These are phyloP conservation scores for Corticium candelabrum DNA, from an alignment of 37 sponge, comb jelly and placozoan genomes.

Conservation along the genomic window DNA sequence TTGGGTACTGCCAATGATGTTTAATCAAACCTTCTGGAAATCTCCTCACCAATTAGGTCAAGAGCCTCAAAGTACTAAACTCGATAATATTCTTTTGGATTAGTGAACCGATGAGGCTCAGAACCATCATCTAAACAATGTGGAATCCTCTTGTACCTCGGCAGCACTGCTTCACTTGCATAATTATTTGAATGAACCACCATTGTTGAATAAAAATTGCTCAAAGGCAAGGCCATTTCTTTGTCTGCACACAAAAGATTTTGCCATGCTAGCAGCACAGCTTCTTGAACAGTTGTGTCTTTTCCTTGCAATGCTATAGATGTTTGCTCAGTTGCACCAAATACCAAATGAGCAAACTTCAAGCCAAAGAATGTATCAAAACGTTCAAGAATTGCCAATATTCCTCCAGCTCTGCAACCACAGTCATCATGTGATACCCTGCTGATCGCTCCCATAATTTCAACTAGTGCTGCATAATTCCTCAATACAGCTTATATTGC, in stretches of 20 bases:
- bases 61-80: constrained; percentile 42
- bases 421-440: constrained; percentile 39
- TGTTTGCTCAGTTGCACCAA: constrained; percentile 39
- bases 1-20: constrained; percentile 17
- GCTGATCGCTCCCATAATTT: constrained; percentile 32
- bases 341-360: constrained; percentile 40
- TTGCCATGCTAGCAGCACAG: too few relatives aligned
- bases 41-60: constrained; percentile 15
- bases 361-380: constrained; percentile 56
- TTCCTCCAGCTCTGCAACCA: constrained; percentile 29
- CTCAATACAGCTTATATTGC: constrained; percentile 30
- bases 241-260: too few relatives aligned
- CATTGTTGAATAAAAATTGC: constrained; percentile 16
- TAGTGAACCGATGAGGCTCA: constrained; percentile 20
- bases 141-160: constrained; percentile 35
- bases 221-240: constrained; percentile 21
- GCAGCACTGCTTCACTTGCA: constrained; percentile 26
- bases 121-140: constrained; percentile 23
- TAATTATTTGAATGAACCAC: constrained; percentile 9
- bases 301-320: constrained; percentile 30
- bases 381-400: constrained; percentile 19
- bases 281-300: constrained; percentile 24
- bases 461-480: constrained; percentile 21
- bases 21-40: constrained; percentile 30
- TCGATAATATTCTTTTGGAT: constrained; percentile 28